phyloP scores from a whole-genome alignment of 2,888 invertebrate genomes.

The Thymelicus lineola region DNA sequence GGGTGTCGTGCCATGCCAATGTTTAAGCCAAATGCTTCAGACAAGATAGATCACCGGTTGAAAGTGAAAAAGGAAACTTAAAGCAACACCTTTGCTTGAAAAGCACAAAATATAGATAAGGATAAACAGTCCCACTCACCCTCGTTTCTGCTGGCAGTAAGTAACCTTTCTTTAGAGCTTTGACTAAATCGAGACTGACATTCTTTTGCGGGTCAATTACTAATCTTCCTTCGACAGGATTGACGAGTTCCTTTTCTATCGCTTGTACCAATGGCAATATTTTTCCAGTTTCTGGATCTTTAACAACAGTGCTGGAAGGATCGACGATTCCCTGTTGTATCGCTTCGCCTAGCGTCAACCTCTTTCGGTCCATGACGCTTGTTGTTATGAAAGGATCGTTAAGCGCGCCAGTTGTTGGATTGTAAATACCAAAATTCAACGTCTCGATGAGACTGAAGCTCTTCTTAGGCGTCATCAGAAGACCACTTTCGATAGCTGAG shows the following conservation, averaged over 20 bases:
- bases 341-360: conserved; percentile 91
- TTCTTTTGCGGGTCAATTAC: conserved; percentile 84
- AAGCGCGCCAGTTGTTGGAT: conserved; percentile 92
- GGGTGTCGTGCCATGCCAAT: conserved; percentile 82
- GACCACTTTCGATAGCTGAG: conserved; percentile 90
- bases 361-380: conserved; percentile 89
- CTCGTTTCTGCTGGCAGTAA: conserved; percentile 96
- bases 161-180: conserved; percentile 94
- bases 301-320: conserved; percentile 93
- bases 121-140: conserved; percentile 87
- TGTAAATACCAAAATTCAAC: conserved; percentile 92
- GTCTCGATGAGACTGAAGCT: conserved; percentile 93
- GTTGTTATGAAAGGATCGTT: conserved; percentile 92
- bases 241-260: conserved; percentile 89
- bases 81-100: conserved; percentile 81
- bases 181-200: conserved; percentile 90
- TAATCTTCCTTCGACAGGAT: conserved; percentile 90
- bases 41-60: conserved; percentile 71
- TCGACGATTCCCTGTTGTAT: conserved; percentile 92
- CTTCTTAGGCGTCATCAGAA: conserved; percentile 91
- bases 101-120: conserved; percentile 65
- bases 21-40: conserved; percentile 81
- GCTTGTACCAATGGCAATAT: conserved; percentile 91
- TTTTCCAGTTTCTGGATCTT: conserved; percentile 90
- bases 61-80: conserved; percentile 74